phyloP scores from a whole-genome alignment of 2,888 invertebrate species.

The Mimachlamys varia region DNA sequence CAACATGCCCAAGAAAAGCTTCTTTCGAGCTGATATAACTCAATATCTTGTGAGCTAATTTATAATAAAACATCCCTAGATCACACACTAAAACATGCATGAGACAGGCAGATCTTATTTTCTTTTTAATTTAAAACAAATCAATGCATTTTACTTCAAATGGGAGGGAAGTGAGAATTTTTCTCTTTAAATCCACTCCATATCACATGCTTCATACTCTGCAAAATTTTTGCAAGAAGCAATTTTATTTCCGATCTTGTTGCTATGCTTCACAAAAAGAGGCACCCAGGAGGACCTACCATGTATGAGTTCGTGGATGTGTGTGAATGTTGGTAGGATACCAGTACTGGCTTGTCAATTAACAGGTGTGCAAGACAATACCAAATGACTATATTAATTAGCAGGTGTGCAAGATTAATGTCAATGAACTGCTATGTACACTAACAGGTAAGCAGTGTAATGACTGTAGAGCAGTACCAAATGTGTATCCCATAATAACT shows the following conservation, averaged over 20 bases:
- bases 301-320: background rate
- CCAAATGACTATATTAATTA: background rate
- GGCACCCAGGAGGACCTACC: background rate
- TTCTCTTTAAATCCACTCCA: background rate
- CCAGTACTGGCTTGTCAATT: background rate
- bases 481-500: no score
- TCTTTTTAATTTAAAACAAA: no score
- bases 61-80: no score
- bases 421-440: background rate
- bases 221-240: no score
- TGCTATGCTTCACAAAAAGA: no score
- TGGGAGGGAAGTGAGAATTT: background rate
- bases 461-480: background rate
- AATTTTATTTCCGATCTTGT: no score
- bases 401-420: background rate
- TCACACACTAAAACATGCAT: no score
- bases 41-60: no score
- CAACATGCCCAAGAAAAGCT: background rate
- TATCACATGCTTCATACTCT: background rate
- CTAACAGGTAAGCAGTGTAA: background rate
- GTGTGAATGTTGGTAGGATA: background rate
- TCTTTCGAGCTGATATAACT: background rate
- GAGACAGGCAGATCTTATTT: no score
- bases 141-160: no score
- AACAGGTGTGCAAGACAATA: conserved; percentile 16